Percentiles rank a stretch among this genome's conserved stretches.
These are phyloP conservation scores for Nymphicus hollandicus DNA, from an alignment of 2,113 vertebrate genomes.

Conservation along the genomic window DNA sequence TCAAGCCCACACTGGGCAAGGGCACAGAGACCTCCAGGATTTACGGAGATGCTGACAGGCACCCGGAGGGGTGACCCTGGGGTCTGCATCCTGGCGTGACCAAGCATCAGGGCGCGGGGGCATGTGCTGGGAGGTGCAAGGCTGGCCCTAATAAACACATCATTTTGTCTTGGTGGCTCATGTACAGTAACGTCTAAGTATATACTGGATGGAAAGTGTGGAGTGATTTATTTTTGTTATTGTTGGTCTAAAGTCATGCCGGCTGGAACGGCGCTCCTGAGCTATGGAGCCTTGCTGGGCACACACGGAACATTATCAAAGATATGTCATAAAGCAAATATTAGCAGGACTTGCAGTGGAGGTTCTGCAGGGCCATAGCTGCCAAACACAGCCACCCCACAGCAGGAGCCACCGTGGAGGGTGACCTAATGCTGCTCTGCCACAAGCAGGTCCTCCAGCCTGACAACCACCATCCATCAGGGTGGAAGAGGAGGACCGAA, in stretches of 20 bases:
- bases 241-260: constrained; percentile 35
- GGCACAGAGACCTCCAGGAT: neutral
- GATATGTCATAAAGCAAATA: constrained; percentile 60
- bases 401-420: neutral
- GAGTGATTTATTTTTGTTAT: constrained; percentile 69
- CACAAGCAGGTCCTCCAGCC: neutral
- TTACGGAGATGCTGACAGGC: neutral
- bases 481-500: neutral
- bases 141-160: neutral
- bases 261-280: neutral
- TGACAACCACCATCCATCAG: neutral
- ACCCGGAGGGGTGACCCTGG: neutral
- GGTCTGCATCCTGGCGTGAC: neutral
- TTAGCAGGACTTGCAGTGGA: neutral
- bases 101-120: fast-evolving
- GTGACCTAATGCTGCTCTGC: constrained; percentile 4
- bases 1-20: neutral
- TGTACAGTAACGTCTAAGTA: constrained; percentile 1
- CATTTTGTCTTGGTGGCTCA: neutral
- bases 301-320: neutral
- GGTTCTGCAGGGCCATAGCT: neutral
- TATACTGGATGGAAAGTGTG: neutral
- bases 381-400: neutral
- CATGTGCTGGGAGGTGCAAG: neutral
- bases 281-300: neutral